Evolutionary conservation across 2,113 vertebrate species (phyloP), one percentile per base, ranked within the genome.

Genomic region (Lonchura striata): DNA sequence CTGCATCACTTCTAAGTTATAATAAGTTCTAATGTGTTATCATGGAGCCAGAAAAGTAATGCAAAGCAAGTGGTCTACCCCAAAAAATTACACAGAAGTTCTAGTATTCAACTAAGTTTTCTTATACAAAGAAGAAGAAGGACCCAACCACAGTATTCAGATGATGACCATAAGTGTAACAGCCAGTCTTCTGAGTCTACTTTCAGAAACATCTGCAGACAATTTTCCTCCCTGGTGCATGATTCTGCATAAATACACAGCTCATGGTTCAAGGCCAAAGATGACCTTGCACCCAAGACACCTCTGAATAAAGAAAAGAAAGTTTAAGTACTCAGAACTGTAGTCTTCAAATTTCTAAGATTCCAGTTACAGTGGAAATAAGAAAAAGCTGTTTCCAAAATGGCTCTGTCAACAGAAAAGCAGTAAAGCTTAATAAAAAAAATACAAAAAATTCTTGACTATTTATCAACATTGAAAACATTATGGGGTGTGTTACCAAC

Each of bases 401-500:
- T 35, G 86, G 35, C 30, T 90, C 30, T 94, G 79, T 77, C 89
- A 86, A 80, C 76, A 90, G 82, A 90, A 95, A 86, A 78, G 13
- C 63, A 80, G 63, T 47, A 90, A 64, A 88, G 86, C 54, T 82
- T 80, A 56, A 79, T 37, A 17, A 90, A 88, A 94, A 76, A 94
- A 76, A 60, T 64, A 81, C 10, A 17, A 92, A 88, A 42, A 86
- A 69, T 49, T 23, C 42, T 41, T n/a, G 60, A 65, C 35, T 88
- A 41, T 81, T 92, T 91, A 66, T 96, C 79, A 88, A 63, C 54
- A 95, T 12, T 82, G 44, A 75, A 80, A 96, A 72, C 63, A 79
- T 79, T 79, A 78, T 35, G 33, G 57, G 16, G 57, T 7, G 16
- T 69, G 82, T 88, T 88, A 81, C 71, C 57, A 94, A 92, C 39